phyloP scores from a whole-genome alignment of 2,797 vertebrate species.

The Microctenopoma stevenorrisi region DNA sequence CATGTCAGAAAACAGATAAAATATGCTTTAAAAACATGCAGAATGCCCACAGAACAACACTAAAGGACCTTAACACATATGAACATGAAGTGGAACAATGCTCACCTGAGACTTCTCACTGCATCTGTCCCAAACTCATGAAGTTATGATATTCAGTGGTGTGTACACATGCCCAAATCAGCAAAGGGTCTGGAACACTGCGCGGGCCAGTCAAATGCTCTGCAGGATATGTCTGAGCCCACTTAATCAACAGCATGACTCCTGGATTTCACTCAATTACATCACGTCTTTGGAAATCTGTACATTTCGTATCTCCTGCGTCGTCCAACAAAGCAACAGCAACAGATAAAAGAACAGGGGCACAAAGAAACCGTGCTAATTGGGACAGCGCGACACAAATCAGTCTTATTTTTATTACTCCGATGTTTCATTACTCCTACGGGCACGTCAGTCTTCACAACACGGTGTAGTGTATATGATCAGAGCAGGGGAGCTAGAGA shows the following conservation, averaged over 20 bases:
- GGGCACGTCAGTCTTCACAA: neutral
- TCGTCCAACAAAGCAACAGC: constrained; percentile 13
- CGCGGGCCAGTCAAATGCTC: constrained; percentile 43
- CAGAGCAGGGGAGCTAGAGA: constrained; percentile 1
- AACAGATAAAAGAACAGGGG: neutral
- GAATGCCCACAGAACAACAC: constrained; percentile 21
- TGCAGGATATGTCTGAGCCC: constrained; percentile 22
- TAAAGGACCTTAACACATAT: constrained; percentile 46
- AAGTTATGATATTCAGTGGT: constrained; percentile 17
- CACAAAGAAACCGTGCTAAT: constrained; percentile 1
- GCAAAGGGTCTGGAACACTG: constrained; percentile 27
- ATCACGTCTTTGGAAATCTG: constrained; percentile 24
- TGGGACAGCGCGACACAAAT: constrained; percentile 7
- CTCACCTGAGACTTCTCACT: constrained; percentile 66
- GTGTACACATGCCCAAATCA: constrained; percentile 46
- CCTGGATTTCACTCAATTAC: constrained; percentile 44
- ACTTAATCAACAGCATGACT: constrained; percentile 13
- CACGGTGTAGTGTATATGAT: constrained; percentile 16
- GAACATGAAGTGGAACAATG: constrained; percentile 60
- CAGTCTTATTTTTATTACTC: constrained; percentile 1
- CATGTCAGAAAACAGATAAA: too few species aligned
- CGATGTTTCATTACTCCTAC: neutral
- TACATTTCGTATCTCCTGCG: constrained; percentile 11
- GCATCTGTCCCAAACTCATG: constrained; percentile 62
- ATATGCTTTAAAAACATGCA: too few species aligned